These are phyloP conservation scores for Lepus americanus DNA, from an alignment of 2,113 vertebrate genomes.

Conservation along the genomic window DNA sequence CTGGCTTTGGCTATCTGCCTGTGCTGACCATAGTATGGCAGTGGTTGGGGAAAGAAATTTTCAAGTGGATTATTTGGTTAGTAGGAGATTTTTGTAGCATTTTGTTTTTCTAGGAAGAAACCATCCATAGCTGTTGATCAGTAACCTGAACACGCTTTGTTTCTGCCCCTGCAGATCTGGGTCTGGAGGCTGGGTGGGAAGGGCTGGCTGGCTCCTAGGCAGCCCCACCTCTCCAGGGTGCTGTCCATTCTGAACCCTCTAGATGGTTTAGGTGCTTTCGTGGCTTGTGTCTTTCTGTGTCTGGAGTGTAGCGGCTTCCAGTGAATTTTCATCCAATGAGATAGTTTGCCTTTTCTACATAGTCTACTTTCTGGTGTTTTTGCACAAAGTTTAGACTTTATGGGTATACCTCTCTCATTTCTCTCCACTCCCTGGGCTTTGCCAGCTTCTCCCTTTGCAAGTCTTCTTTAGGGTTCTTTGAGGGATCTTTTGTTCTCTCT, in stretches of 20 bases:
- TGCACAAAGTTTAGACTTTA: background rate
- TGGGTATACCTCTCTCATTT: background rate
- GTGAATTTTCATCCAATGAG: background rate
- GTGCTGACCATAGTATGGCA: background rate
- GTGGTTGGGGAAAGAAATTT: background rate
- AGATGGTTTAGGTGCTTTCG: background rate
- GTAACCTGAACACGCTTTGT: background rate
- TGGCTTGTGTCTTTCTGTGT: constrained; percentile 3
- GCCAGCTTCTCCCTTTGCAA: background rate
- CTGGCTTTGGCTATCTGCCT: background rate
- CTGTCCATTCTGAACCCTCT: background rate
- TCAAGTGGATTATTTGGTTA: background rate
- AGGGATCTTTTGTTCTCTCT: background rate
- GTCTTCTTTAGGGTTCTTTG: background rate
- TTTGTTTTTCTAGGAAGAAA: constrained; percentile 58
- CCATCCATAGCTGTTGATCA: background rate
- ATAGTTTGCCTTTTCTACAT: background rate
- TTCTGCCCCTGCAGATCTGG: background rate
- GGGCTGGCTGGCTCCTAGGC: background rate
- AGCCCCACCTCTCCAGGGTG: background rate
- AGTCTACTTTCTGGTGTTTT: constrained; percentile 30
- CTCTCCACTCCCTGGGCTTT: background rate
- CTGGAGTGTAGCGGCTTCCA: background rate
- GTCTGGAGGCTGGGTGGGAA: background rate
- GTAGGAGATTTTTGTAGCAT: background rate